These are phyloP conservation scores for Echinops telfairi DNA, from an alignment of 2,113 vertebrate genomes.

Conservation along the genomic window DNA sequence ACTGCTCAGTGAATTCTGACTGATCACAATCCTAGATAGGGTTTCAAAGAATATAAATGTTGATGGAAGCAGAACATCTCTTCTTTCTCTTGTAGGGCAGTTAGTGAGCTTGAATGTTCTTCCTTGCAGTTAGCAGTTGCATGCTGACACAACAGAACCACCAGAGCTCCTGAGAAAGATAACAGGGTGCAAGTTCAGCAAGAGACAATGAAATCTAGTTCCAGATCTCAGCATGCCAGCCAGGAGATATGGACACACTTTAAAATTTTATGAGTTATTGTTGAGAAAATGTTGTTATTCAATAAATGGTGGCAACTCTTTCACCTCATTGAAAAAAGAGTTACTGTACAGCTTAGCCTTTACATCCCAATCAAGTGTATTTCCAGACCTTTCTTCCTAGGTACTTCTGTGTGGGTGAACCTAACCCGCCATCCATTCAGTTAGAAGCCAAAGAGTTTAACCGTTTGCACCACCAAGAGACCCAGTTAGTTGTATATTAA, in stretches of 20 bases:
- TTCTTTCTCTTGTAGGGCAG: no score
- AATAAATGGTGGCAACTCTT: neutral
- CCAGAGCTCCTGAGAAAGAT: neutral
- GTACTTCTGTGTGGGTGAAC: neutral
- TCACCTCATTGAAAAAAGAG: neutral
- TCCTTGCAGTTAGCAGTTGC: no score
- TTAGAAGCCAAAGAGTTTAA: neutral
- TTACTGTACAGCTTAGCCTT: no score
- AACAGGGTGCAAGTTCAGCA: neutral
- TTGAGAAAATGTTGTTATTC: conserved; percentile 13
- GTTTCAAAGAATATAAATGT: no score
- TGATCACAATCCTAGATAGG: no score
- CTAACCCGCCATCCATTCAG: neutral
- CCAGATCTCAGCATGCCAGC: neutral
- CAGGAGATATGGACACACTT: neutral
- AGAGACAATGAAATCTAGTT: neutral
- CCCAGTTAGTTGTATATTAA: neutral
- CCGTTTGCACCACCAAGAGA: neutral
- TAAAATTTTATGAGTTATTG: neutral
- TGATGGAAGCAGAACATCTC: no score
- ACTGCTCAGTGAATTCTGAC: no score
- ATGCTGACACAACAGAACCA: no score
- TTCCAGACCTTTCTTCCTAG: neutral
- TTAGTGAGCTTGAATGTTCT: neutral
- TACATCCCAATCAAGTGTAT: no score